Base-by-base conservation (phyloP, 2,113 vertebrate species). In the Cavia aperea region DNA sequence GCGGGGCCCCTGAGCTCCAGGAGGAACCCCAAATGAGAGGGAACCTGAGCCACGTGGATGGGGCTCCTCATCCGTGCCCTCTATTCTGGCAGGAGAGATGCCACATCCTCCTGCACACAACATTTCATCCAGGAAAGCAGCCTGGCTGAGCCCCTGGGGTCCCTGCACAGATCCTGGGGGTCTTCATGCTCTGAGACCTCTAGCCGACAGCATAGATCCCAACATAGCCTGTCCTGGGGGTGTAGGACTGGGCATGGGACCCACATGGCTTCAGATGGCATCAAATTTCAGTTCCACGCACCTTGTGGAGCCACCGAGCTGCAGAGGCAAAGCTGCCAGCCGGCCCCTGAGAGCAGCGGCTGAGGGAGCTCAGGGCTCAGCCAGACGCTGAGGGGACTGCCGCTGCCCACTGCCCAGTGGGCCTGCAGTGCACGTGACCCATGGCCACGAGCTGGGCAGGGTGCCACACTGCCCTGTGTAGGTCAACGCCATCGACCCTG, bases 51-150 rank as follows among this genome's bases (percentile, higher is more conserved):
- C 97, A 97, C 96, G 97, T 97, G 96, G 96, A 26, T 97, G 97
- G 97, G 97, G 97, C 97, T 98, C 96, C 93, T 93, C 86, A 93
- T 95, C 23, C 89, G 97, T 96, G 97, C 98, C 97, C 97, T 97
- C 97, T 97, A 98, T 97, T 97, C 94, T 97, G 97, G 97, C 96
- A 89, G 97, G 96, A 98, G 97, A 93, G 96, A 97, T 98, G 98
- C 98, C 97, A 97, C 97, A 96, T 95, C 96, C 97, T 94, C 72
- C 93, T 84, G 94, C 96, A 96, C 96, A 97, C 97, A 97, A 98
- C 96, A 96, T 97, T 97, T 97, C 39, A 39, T 39, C 97, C 89
- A 94, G 91, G 94, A 92, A 95, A 96, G 96, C 58, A 90, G 65
- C 89, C 89, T 93, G 94, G 88, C 81, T 84, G 79, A 65, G 96